A percentile compares a stretch with the other conserved stretches of the same genome.
Evolutionary conservation across 2,888 invertebrate genomes (phyloP).

Genomic region (Eupeodes luniger): DNA sequence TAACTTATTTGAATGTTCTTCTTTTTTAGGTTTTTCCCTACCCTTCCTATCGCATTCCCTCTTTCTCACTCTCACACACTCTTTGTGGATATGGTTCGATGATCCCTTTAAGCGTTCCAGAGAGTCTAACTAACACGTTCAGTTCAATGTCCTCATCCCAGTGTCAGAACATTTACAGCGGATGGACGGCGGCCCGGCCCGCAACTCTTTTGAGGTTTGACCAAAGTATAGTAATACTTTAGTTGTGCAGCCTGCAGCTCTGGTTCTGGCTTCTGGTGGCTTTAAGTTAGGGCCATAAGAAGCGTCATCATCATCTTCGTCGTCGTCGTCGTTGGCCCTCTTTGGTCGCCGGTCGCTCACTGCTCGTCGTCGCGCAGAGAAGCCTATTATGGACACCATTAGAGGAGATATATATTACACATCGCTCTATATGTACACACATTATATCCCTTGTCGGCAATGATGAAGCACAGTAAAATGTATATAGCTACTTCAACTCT

Average conservation of each 20-base stretch:
- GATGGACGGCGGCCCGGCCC: conserved; percentile 7
- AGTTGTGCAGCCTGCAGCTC: conserved; percentile 18
- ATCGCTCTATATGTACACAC: conserved; percentile 21
- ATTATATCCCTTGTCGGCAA: conserved; percentile 68
- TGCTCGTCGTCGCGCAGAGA: conserved; percentile 28
- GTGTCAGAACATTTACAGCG: conserved; percentile 11
- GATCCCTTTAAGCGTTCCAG: conserved; percentile 69
- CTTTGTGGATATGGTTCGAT: conserved; percentile 71
- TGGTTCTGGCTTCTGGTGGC: conserved; percentile 21
- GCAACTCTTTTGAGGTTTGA: conserved; percentile 58
- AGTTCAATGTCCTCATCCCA: conserved; percentile 70
- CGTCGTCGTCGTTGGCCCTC: background rate
- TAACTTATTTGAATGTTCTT: conserved; percentile 63
- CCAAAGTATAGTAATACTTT: conserved; percentile 39
- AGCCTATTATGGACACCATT: conserved; percentile 75
- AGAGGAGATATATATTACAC: conserved; percentile 52
- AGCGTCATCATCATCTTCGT: conserved; percentile 24
- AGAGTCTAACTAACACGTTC: conserved; percentile 67
- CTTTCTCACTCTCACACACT: background rate
- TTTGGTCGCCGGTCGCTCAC: background rate
- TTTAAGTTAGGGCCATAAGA: conserved; percentile 21
- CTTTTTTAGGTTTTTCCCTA: conserved; percentile 20
- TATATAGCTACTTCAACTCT: conserved; percentile 29
- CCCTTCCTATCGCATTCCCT: background rate
- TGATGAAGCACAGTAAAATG: background rate